Base-by-base conservation (phyloP, 2,888 invertebrate genomes). In the Alloscopus bannaensis region DNA sequence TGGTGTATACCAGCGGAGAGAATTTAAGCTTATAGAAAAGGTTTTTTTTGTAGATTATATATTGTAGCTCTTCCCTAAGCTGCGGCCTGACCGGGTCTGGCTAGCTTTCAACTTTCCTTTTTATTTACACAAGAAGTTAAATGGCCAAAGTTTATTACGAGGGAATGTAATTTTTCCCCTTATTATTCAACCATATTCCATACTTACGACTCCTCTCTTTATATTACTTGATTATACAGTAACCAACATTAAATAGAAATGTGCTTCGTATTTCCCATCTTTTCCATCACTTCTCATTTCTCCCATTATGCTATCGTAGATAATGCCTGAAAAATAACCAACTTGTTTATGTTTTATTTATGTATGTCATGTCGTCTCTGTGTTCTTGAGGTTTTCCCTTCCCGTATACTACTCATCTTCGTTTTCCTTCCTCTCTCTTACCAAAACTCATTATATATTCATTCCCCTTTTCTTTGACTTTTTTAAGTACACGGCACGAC, bases 271-370 rank as follows among this genome's bases (percentile, higher is more conserved):
- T 22, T 26, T 55, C 3, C 22, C 20, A 45, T 24, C 64, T 24
- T 45, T 45, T 65, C 24, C 66, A 22, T 29, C 52, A 20, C 31
- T 50, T 26, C 31, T 36, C 18, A 40, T 31, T 31, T 22, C 31
- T 42, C 42, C 64, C 50, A 40, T 60, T 68, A 47, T 59, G 62
- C 59, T 31, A 68, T 66, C 47, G 26, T 18, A 75, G 59, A 68
- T 52, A 76, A 59, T 50, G 50, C 50, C 47, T 57, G 20, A 59
- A 62, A 68, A 69, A 76, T 68, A 68, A 69, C 69, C 70, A 80
- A 65, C 80, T 80, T 80, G 80, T 80, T 80, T 80, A 80, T 80
- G 75, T 80, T 80, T 80, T 76, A 80, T 80, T 80, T 80, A 80
- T n/a, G n/a, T n/a, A n/a, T 80, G 80, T 75, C 66, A 65, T 80